Evolutionary conservation across 64 coral and sea anemone genomes (phyloP).

Genomic region (Catalaphyllia jardinei): DNA sequence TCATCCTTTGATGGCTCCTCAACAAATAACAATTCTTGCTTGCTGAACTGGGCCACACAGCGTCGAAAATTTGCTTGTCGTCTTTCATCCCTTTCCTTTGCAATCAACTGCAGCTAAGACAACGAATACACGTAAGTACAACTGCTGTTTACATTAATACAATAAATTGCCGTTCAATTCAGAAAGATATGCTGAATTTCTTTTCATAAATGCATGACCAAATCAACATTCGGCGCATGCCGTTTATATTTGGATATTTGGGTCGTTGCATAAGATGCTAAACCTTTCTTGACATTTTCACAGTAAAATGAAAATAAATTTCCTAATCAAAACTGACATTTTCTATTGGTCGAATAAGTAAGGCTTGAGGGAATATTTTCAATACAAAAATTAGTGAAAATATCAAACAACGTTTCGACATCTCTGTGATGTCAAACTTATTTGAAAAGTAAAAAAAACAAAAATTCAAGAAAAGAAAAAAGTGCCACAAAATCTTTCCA

Average conservation of each 20-base stretch:
- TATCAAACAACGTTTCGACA: too few relatives aligned
- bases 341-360: too few relatives aligned
- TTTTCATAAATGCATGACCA: neutral
- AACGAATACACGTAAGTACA: constrained; percentile 4
- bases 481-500: too few relatives aligned
- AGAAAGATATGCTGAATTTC: neutral
- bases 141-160: neutral
- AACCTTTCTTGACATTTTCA: too few relatives aligned
- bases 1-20: constrained; percentile 52
- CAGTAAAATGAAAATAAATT: too few relatives aligned
- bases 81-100: constrained; percentile 55
- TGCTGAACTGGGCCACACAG: constrained; percentile 24
- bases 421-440: too few relatives aligned
- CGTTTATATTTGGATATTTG: neutral
- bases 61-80: constrained; percentile 27
- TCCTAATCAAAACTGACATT: too few relatives aligned
- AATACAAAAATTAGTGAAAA: too few relatives aligned
- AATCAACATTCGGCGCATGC: neutral
- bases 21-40: constrained; percentile 48
- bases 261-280: too few relatives aligned
- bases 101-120: constrained; percentile 42
- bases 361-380: too few relatives aligned
- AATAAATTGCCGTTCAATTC: neutral
- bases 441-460: neutral
- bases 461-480: neutral